phyloP scores from a whole-genome alignment of 2,888 invertebrate species.

The Agrochola lychnidis region DNA sequence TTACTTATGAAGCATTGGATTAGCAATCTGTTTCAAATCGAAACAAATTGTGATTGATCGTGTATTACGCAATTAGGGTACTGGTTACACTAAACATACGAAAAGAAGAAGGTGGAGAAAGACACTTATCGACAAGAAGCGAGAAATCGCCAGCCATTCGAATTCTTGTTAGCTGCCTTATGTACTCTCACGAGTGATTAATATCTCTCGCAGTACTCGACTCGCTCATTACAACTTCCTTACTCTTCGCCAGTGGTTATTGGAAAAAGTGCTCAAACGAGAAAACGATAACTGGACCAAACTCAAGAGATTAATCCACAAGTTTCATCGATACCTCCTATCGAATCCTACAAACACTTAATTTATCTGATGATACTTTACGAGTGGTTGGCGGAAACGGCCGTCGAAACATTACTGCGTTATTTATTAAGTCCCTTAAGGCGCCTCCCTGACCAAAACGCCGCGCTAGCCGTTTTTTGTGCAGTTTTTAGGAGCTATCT shows the following conservation, averaged over 20 bases:
- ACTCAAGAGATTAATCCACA: constrained; percentile 39
- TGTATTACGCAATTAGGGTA: no score
- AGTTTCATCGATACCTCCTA: constrained; percentile 27
- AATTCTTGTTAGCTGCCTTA: background rate
- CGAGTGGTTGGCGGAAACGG: constrained; percentile 4
- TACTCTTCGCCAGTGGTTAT: background rate
- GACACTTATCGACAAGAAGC: background rate
- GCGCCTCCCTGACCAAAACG: no score
- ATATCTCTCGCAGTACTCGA: background rate
- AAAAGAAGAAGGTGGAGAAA: no score
- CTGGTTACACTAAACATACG: no score
- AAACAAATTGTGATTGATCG: no score
- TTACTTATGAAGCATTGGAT: no score
- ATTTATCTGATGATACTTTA: constrained; percentile 37
- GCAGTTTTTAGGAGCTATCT: no score
- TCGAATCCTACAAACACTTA: constrained; percentile 38
- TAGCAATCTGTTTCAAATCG: no score
- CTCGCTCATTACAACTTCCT: background rate
- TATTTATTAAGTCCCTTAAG: constrained; percentile 20
- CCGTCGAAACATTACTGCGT: background rate
- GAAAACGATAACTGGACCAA: constrained; percentile 36
- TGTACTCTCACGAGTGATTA: background rate
- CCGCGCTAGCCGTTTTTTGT: no score
- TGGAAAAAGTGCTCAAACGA: constrained; percentile 14
- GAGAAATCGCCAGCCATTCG: background rate